Evolutionary conservation across 1,140 invertebrate genomes (phyloP), one percentile per base, ranked within the genome.

Genomic region (Pemphigus obesinymphae): DNA sequence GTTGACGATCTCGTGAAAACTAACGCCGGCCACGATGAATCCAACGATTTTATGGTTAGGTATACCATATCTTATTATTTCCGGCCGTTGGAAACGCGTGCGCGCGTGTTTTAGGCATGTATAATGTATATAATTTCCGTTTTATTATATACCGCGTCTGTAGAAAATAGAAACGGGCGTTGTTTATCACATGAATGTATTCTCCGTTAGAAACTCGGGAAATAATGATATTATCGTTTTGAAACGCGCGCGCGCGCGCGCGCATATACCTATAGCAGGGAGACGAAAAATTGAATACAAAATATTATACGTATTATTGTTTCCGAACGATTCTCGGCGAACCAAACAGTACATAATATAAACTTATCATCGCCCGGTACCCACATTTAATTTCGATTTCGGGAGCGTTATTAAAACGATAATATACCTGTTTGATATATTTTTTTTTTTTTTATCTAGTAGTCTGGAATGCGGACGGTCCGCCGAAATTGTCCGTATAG

Each of bases 381-480:
- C 20, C 29, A 37, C 6, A 13, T 7, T 70, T 73, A 37, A 37
- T 31, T 73, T 73, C 29, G 29, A 73, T 31, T 45, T n/a, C 26
- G 45, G 23, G 70, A 26, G 45, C 70, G 29, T 73, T 73, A 73
- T 73, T 73, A 73, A 73, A 73, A 73, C 29, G 4, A 48, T 73
- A 73, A 72, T 72, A 72, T 48, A 48, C 43, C 68, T 48, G 68
- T 72, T 48, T 34, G 70, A 50, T 50, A 31, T 48, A 31, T 50
- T 72, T 23, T 58, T 29, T 29, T 3, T 58, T 29, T 29, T 29
- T 29, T 29, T 13, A 15, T 63, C 20, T n/a, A n/a, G n/a, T 3
- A 43, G 17, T 73, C 29, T n/a, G 70, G 70, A 73, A 73, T 73
- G 70, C 45, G 45, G 70, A 73, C 70, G 43, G 70, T 50, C 26